Percentiles rank a stretch among this genome's conserved stretches.
Evolutionary conservation across 2,888 invertebrate species (phyloP).

Genomic region (Onchidella celtica): DNA sequence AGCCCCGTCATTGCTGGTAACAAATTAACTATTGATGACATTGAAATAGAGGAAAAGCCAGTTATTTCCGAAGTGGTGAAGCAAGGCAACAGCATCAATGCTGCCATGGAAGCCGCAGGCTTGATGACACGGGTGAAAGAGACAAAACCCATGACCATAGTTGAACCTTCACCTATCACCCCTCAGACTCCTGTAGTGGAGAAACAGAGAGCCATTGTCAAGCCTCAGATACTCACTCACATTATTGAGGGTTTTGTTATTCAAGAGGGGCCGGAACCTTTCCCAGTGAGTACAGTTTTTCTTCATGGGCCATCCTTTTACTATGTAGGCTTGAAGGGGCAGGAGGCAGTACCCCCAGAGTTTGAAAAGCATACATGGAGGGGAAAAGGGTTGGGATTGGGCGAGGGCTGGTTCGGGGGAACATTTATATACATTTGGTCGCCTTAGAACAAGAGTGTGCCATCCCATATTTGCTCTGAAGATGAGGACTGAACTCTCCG

Average conservation of each 20-base stretch:
- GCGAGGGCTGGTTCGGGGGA: too few species aligned
- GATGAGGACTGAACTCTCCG: too few species aligned
- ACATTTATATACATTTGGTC: too few species aligned
- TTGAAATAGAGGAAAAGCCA: conserved; percentile 43
- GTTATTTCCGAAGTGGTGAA: conserved; percentile 3
- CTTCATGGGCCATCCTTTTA: too few species aligned
- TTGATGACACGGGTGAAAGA: conserved; percentile 41
- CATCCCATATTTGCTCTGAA: too few species aligned
- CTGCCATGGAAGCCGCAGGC: conserved; percentile 48
- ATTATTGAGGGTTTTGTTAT: conserved; percentile 98
- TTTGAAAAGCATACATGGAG: too few species aligned
- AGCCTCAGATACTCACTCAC: conserved; percentile 96
- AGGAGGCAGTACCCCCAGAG: too few species aligned
- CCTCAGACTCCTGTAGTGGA: conserved; percentile 60
- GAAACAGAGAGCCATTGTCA: conserved; percentile 91
- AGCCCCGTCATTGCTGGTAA: neutral
- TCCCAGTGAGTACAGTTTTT: conserved; percentile 78
- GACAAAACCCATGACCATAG: conserved; percentile 19
- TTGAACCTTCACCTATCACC: conserved; percentile 5
- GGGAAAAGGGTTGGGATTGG: too few species aligned
- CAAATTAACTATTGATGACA: conserved; percentile 36
- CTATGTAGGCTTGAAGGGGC: too few species aligned
- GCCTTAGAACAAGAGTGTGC: too few species aligned
- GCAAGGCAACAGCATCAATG: conserved; percentile 13
- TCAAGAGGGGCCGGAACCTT: conserved; percentile 87